Evolutionary conservation across 1,140 invertebrate species (phyloP), one percentile per base, ranked within the genome.

Genomic region (Euwallacea similis): DNA sequence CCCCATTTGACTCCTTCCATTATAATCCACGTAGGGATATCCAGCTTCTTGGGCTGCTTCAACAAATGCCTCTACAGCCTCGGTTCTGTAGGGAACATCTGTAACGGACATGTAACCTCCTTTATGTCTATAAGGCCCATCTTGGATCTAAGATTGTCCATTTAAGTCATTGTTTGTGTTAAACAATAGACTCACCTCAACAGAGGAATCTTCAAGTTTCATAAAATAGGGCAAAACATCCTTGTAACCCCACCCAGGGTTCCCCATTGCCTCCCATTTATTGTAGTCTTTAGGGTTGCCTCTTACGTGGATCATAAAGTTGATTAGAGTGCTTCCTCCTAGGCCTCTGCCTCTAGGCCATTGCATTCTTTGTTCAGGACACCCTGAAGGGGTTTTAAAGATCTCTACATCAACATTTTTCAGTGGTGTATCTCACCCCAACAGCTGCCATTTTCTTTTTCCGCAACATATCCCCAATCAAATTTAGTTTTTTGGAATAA

Each of bases 231-330:
- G 89, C 1, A 94, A 80, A 0, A 94, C 87, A 62, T 93, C 89
- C 11, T 90, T 85, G 79, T 92, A 96, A 33, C 88, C 87, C 94
- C 95, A 97, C 0, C 91, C 91, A 0, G 83, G 80, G 72, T 95
- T 95, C 0, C 92, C 92, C 77, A 87, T 73, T 75, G 76, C 72
- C 47, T 86, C 87, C 93, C 93, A 95, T 63, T 82, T 80, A 64
- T 88, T 85, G 67, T 85, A 88, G 71, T 88, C 87, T 13, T 76
- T 69, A 2, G 84, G 85, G 82, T 93, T 89, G 0, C 94, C 95
- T 41, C 95, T 84, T 0, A 93, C 90, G 79, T 95, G 95, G n/a
- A 95, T 89, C 93, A 96, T 95, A 67, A 90, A 93, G 79, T 97
- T 96, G 41, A 96, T 87, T 7, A 91, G 87, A 13, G 90, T 92